Evolutionary conservation across 2,888 invertebrate genomes (phyloP).

Genomic region (Dysmachus trigonus): DNA sequence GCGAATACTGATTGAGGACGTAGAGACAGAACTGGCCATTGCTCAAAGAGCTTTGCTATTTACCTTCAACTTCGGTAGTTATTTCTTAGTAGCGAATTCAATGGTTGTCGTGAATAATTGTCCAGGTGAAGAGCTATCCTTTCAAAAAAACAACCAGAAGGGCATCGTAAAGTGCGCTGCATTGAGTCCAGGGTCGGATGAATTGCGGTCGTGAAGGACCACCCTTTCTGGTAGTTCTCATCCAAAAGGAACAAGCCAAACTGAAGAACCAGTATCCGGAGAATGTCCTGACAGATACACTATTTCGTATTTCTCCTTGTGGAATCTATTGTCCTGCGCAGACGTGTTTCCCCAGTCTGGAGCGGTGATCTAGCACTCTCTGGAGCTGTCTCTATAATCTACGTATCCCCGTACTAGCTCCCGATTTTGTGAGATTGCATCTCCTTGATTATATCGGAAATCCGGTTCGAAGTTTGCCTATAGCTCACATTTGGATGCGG

Average conservation of each 20-base stretch:
- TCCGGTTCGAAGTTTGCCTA: neutral
- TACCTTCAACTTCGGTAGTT: neutral
- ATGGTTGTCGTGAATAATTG: neutral
- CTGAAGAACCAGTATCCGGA: neutral
- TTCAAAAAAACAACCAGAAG: neutral
- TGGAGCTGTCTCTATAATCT: neutral
- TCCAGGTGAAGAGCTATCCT: neutral
- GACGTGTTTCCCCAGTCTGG: neutral
- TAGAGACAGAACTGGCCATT: neutral
- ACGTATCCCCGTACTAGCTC: too few species aligned
- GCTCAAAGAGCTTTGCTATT: neutral
- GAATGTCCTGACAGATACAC: neutral
- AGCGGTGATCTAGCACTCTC: neutral
- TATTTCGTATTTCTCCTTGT: neutral
- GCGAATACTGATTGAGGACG: neutral
- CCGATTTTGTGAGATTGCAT: neutral
- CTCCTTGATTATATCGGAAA: conserved; percentile 33
- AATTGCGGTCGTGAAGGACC: neutral
- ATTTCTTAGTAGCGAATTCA: neutral
- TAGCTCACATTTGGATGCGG: neutral
- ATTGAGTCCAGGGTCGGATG: neutral
- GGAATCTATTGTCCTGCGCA: neutral
- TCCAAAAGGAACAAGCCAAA: neutral
- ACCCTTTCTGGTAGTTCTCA: neutral
- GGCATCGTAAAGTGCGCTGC: neutral